These are phyloP conservation scores for Mythimna impura DNA, from an alignment of 2,888 invertebrate species.

Conservation along the genomic window DNA sequence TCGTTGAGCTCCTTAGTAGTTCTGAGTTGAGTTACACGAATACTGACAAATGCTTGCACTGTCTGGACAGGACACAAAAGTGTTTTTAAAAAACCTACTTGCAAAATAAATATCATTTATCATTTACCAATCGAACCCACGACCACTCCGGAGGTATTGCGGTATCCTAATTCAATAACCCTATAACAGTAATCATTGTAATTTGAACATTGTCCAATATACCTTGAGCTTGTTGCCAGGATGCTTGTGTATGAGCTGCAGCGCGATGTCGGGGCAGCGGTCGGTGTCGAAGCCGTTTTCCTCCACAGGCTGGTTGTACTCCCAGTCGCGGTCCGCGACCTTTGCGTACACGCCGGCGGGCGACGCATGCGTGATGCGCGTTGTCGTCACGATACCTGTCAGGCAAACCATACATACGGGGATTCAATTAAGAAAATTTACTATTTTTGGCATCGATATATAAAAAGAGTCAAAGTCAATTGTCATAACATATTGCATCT, in stretches of 20 bases:
- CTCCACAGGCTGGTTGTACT: conserved; percentile 90
- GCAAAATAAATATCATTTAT: too few species aligned
- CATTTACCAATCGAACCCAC: too few species aligned
- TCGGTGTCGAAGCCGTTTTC: conserved; percentile 80
- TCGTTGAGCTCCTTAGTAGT: too few species aligned
- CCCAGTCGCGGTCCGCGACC: conserved; percentile 92
- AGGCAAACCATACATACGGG: background rate
- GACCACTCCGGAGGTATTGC: too few species aligned
- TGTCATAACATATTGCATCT: too few species aligned
- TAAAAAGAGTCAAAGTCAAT: too few species aligned
- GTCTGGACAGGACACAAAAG: too few species aligned
- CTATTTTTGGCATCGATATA: too few species aligned
- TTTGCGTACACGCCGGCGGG: conserved; percentile 93
- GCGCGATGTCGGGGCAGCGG: conserved; percentile 92
- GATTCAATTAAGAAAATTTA: too few species aligned
- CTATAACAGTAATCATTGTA: conserved; percentile 1
- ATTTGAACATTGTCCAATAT: background rate
- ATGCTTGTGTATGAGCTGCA: conserved; percentile 91
- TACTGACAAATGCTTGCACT: too few species aligned
- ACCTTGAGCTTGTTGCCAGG: conserved; percentile 93
- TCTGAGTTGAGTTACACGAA: too few species aligned
- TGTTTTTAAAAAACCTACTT: too few species aligned
- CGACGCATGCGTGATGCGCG: conserved; percentile 94
- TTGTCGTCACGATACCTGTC: conserved; percentile 93
- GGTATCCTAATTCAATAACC: background rate